Conservation (phyloP, 2,888 invertebrate species). For the Morinoia aosen region DNA sequence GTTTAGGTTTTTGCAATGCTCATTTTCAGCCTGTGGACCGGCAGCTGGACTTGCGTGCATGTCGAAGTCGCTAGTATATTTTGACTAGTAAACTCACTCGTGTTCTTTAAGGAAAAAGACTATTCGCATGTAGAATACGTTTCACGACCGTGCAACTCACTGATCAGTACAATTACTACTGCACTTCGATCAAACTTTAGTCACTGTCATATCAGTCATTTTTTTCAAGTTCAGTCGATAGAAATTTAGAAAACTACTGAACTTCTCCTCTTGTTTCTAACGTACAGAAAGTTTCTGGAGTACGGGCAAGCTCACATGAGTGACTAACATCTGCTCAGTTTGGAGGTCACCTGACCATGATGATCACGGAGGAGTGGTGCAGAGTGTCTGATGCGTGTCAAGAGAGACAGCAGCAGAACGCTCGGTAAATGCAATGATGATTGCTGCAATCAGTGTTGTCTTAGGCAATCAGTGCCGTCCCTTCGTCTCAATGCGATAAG, state of each 20-base stretch:
- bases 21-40: too few species aligned
- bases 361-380: background rate
- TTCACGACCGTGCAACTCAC: too few species aligned
- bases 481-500: background rate
- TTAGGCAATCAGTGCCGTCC: background rate
- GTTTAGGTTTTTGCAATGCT: too few species aligned
- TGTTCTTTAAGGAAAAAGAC: too few species aligned
- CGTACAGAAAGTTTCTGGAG: background rate
- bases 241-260: background rate
- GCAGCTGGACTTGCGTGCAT: too few species aligned
- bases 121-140: too few species aligned
- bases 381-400: background rate
- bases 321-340: background rate
- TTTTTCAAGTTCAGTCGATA: background rate
- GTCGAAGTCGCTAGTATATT: too few species aligned
- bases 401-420: background rate
- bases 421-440: background rate
- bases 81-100: too few species aligned
- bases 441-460: background rate
- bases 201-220: background rate
- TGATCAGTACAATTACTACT: too few species aligned
- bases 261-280: background rate
- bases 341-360: background rate
- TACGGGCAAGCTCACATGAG: background rate
- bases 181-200: too few species aligned